Base-by-base conservation (phyloP, 2,113 vertebrate species). In the Beaufortia kweichowensis region DNA sequence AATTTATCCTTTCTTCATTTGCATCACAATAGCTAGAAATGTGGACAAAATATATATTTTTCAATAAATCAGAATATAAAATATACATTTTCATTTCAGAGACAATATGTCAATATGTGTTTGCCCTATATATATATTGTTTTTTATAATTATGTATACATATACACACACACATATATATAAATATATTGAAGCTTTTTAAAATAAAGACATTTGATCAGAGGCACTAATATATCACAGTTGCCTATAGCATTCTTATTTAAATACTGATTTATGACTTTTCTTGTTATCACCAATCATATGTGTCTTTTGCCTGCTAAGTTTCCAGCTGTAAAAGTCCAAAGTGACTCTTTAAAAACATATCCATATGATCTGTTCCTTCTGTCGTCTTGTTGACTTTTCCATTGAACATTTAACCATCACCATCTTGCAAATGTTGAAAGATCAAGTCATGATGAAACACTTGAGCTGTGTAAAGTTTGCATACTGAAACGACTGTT, bases 191-290 rank as follows among this genome's bases (percentile, higher is more conserved):
- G n/a, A n/a, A n/a, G n/a, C n/a, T n/a, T n/a, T n/a, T n/a, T n/a
- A n/a, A n/a, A n/a, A n/a, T n/a, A n/a, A n/a, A 39, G 35, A 39
- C 35, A 39, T 3, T 39, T 39, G 10, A 39, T n/a, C 19, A 48
- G 59, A 70, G 67, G 48, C 68, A 59, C 64, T 60, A 59, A 15
- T 59, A 48, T 72, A 10, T 35, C 46, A 77, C 39, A 77, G 59
- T 31, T 35, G 68, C 46, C 71, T 55, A 50, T 21, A n/a, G n/a
- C 29, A 24, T 69, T 72, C 61, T 60, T 67, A 60, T 72, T 77
- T 62, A 61, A 73, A 71, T 56, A 19, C 63, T 29, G 66, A 77
- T 77, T 71, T 66, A 81, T 81, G 53, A 46, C 41, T 66, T 60
- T 72, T 81, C 28, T 71, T 77, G 74, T 81, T 64, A 21, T 43